These are phyloP conservation scores for Labeo rohita DNA, from an alignment of 2,113 vertebrate genomes.

Conservation along the genomic window DNA sequence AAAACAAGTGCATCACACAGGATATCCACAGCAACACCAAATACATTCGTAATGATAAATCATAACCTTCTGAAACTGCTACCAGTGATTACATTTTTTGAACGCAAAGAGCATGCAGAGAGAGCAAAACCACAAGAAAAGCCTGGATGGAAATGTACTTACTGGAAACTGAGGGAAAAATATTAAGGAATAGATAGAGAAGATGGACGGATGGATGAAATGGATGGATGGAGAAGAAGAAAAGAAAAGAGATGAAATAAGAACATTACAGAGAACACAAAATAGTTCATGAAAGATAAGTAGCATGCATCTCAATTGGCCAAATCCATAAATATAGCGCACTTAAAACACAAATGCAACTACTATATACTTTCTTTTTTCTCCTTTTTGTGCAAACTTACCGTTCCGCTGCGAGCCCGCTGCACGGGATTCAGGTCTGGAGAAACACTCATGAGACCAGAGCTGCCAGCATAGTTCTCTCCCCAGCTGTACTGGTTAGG, in stretches of 20 bases:
- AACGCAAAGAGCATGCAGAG: constrained; percentile 9
- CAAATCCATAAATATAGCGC: neutral
- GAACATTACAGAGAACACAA: constrained; percentile 4
- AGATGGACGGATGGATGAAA: constrained; percentile 41
- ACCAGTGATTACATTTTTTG: neutral
- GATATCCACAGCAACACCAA: neutral
- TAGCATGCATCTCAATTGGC: neutral
- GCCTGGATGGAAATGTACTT: constrained; percentile 66
- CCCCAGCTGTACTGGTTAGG: constrained; percentile 99
- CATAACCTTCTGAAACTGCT: neutral
- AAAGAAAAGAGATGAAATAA: neutral
- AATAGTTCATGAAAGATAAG: neutral
- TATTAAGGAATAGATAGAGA: constrained; percentile 62
- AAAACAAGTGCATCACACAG: neutral
- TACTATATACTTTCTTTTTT: neutral
- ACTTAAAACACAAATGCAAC: neutral
- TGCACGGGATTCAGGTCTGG: constrained; percentile 91
- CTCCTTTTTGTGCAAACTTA: constrained; percentile 72
- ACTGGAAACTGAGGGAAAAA: constrained; percentile 76
- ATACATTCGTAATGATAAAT: neutral
- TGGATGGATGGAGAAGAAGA: constrained; percentile 26
- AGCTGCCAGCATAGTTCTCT: constrained; percentile 96
- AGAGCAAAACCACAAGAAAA: constrained; percentile 2
- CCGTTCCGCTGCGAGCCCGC: constrained; percentile 91
- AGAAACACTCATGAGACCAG: constrained; percentile 93